Evolutionary conservation across 1,140 invertebrate genomes (phyloP).

Genomic region (Coelopa frigida): DNA sequence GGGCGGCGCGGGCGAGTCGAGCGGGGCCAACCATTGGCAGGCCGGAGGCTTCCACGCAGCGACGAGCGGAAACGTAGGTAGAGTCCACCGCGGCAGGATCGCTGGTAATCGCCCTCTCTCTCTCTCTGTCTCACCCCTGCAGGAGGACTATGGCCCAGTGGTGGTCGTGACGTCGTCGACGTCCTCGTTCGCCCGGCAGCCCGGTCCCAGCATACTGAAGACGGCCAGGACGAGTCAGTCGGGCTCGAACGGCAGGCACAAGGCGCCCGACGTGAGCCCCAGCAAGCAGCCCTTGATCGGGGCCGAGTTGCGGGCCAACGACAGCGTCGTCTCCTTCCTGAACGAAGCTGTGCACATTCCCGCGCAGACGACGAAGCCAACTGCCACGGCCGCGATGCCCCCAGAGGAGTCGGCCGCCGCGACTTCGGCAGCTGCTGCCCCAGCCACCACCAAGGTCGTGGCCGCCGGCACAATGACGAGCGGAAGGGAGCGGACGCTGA

Average conservation of each 20-base stretch:
- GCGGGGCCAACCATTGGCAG: too few species aligned
- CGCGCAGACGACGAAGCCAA: constrained; percentile 15
- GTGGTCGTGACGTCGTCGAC: constrained; percentile 9
- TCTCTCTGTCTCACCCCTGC: too few species aligned
- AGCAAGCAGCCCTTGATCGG: constrained; percentile 34
- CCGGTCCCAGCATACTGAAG: constrained; percentile 50
- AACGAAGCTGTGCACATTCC: too few species aligned
- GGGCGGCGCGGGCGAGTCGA: background rate
- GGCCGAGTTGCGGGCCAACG: constrained; percentile 12
- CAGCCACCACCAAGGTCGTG: constrained; percentile 25
- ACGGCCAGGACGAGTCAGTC: constrained; percentile 36
- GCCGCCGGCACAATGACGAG: constrained; percentile 32
- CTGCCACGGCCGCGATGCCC: constrained; percentile 14
- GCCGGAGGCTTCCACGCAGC: too few species aligned
- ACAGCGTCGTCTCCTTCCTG: constrained; percentile 15
- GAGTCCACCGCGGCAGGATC: too few species aligned
- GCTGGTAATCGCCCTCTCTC: too few species aligned
- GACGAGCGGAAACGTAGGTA: constrained; percentile 11
- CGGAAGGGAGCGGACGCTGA: constrained; percentile 31
- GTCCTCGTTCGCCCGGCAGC: constrained; percentile 13
- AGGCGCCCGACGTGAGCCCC: constrained; percentile 20
- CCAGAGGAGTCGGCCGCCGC: constrained; percentile 2
- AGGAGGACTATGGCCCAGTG: background rate
- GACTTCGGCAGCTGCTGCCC: background rate
- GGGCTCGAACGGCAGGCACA: constrained; percentile 13